These are phyloP conservation scores for Sebastes minor DNA, from an alignment of 2,797 vertebrate species.

Conservation along the genomic window DNA sequence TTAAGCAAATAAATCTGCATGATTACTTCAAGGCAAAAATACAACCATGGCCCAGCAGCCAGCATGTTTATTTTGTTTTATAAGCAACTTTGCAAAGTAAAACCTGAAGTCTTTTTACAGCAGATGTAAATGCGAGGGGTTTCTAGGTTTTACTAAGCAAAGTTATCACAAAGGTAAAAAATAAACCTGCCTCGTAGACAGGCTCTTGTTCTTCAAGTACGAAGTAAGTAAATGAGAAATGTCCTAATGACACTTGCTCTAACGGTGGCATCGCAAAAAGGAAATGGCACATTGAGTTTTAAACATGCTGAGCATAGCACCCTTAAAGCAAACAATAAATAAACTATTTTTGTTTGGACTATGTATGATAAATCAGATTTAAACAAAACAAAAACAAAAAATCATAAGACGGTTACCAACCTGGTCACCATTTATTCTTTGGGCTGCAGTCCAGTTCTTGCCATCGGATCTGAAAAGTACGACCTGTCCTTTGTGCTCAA, in stretches of 20 bases:
- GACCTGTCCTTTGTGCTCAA: conserved; percentile 80
- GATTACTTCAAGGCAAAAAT: neutral
- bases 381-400: neutral
- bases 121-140: neutral
- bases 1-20: neutral
- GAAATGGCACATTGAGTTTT: neutral
- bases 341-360: neutral
- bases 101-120: neutral
- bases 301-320: neutral
- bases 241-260: neutral
- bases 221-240: neutral
- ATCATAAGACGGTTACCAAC: conserved; percentile 57
- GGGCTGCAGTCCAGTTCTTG: conserved; percentile 54
- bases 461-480: conserved; percentile 69
- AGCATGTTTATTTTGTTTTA: neutral
- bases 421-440: conserved; percentile 75
- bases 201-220: neutral
- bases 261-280: neutral
- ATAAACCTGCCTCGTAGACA: neutral
- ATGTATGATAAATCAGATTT: neutral
- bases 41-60: neutral
- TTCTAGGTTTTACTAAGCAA: neutral
- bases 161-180: neutral
- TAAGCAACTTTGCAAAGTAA: neutral
- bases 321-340: neutral